Evolutionary conservation across 2,113 vertebrate species (phyloP).

Genomic region (Dolichallabes microphthalmus): DNA sequence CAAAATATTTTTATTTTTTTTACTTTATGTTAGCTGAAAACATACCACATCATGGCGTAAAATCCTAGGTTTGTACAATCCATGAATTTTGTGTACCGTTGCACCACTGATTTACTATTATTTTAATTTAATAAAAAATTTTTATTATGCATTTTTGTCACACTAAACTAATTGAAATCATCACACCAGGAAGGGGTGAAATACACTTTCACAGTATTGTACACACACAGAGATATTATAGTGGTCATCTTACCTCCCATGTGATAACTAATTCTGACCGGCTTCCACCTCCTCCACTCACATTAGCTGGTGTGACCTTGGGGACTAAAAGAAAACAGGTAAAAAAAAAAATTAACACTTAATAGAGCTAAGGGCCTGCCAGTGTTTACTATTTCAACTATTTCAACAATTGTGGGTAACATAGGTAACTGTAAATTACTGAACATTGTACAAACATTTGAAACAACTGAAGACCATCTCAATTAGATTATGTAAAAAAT

Average conservation of each 20-base stretch:
- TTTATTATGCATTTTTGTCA: no score
- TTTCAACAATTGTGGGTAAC: not conserved
- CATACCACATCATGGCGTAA: no score
- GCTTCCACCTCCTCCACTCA: conserved; percentile 95
- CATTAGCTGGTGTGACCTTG: conserved; percentile 91
- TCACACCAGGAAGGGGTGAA: not conserved
- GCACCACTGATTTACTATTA: no score
- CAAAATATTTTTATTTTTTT: no score
- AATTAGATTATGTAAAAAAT: not conserved
- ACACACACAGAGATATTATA: conserved; percentile 9
- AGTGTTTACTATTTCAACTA: no score
- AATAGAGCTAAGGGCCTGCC: not conserved
- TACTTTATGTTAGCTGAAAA: no score
- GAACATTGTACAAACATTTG: no score
- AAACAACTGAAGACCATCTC: no score
- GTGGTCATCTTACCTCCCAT: conserved; percentile 86
- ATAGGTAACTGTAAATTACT: not conserved
- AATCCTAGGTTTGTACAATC: no score
- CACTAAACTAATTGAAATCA: no score
- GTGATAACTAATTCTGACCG: conserved; percentile 96
- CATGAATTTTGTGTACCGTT: no score
- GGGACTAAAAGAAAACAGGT: conserved; percentile 76
- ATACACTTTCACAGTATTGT: conserved; percentile 9
- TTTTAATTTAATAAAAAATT: no score
- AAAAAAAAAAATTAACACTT: conserved; percentile 20